Percentiles rank a stretch among this genome's conserved stretches.
Conservation (phyloP, 2,888 invertebrate species). For the Prionchulus punctatus region DNA sequence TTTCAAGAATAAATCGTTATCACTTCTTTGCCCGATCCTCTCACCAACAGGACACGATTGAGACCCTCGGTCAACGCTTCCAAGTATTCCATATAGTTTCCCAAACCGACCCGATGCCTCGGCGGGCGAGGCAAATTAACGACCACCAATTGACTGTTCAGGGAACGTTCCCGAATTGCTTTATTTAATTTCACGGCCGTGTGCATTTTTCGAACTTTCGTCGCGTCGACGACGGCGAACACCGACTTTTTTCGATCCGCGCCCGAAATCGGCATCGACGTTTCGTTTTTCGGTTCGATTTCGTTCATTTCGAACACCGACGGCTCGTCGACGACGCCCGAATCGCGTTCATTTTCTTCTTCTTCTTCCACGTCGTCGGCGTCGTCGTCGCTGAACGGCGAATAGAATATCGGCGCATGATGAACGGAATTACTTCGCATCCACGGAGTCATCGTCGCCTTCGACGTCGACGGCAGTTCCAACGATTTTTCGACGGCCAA, state of each 20-base stretch:
- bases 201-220: slow-evolving; percentile 69
- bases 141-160: slow-evolving; percentile 86
- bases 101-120: slow-evolving; percentile 36
- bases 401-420: no score
- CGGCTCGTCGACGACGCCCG: no score
- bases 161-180: slow-evolving; percentile 38
- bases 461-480: not conserved
- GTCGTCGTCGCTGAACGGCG: no score
- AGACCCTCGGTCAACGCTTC: slow-evolving; percentile 92
- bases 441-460: not conserved
- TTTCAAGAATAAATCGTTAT: slow-evolving; percentile 89
- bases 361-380: no score
- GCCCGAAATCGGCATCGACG: not conserved
- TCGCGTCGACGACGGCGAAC: slow-evolving; percentile 12
- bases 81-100: slow-evolving; percentile 75
- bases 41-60: slow-evolving; percentile 86
- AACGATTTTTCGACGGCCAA: not conserved
- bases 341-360: no score
- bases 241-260: not conserved
- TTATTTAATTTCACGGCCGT: slow-evolving; percentile 99
- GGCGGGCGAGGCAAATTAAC: slow-evolving; percentile 96
- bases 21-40: slow-evolving; percentile 92
- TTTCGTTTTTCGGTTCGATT: no score
- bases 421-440: not conserved
- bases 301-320: no score